Conservation (phyloP, 2,797 vertebrate species). For the Cyclura pinguis region DNA sequence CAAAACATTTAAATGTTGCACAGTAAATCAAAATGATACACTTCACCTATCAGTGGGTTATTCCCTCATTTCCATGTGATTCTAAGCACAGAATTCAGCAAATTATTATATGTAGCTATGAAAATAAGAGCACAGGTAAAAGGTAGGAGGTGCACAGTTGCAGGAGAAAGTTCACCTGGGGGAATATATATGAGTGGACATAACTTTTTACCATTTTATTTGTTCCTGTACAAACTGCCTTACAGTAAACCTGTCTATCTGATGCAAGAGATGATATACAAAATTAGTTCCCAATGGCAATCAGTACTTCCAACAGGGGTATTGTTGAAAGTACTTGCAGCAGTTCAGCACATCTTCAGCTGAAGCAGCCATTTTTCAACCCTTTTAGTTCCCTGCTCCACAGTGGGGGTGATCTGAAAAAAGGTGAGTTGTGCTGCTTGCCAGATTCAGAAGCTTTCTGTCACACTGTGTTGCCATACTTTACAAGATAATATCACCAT, state of each 20-base stretch:
- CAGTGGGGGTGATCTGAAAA: neutral
- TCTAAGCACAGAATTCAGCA: constrained; percentile 69
- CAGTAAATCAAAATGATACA: constrained; percentile 79
- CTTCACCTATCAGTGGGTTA: constrained; percentile 69
- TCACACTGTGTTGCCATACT: neutral
- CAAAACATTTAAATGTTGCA: constrained; percentile 81
- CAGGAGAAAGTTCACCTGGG: constrained; percentile 62
- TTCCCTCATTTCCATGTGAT: constrained; percentile 60
- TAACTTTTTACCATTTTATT: constrained; percentile 56
- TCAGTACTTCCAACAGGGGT: constrained; percentile 1
- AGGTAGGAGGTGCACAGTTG: constrained; percentile 52
- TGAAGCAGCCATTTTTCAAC: neutral
- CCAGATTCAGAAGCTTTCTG: neutral
- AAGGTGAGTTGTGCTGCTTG: neutral
- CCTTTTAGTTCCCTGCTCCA: neutral
- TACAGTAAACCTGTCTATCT: constrained; percentile 59
- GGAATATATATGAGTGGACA: constrained; percentile 52
- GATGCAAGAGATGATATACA: constrained; percentile 20
- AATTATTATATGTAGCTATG: constrained; percentile 70
- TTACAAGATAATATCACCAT: neutral
- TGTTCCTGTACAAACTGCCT: constrained; percentile 61
- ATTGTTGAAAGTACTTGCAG: neutral
- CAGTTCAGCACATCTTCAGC: neutral
- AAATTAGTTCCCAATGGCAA: constrained; percentile 32
- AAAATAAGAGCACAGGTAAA: constrained; percentile 72